Evolutionary conservation across 2,888 invertebrate species (phyloP).

Genomic region (Eristalis intricaria): DNA sequence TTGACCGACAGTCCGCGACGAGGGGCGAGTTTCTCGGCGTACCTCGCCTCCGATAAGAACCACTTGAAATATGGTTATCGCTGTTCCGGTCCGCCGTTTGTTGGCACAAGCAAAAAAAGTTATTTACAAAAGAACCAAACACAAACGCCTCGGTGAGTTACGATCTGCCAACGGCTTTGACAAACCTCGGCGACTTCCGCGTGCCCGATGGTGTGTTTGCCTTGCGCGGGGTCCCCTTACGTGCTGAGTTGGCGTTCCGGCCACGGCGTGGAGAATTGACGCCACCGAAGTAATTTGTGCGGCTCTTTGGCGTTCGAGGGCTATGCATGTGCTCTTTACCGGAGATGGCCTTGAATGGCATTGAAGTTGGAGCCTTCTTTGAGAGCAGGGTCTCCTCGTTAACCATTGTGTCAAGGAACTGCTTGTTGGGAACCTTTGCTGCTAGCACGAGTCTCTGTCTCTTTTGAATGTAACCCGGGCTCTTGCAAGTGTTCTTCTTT

Average conservation of each 20-base stretch:
- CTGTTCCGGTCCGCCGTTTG: neutral
- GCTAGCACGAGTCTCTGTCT: slow-evolving; percentile 54
- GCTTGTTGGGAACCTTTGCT: slow-evolving; percentile 57
- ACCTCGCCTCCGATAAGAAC: neutral
- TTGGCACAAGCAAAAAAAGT: neutral
- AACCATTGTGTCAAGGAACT: slow-evolving; percentile 63
- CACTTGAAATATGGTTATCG: neutral
- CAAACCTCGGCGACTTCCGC: slow-evolving; percentile 38
- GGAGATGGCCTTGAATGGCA: slow-evolving; percentile 43
- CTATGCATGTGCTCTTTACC: slow-evolving; percentile 41
- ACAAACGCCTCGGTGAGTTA: neutral
- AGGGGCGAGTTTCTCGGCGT: neutral
- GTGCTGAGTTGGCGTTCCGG: slow-evolving; percentile 43
- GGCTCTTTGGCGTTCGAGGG: slow-evolving; percentile 58
- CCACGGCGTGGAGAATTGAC: slow-evolving; percentile 61
- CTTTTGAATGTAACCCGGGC: slow-evolving; percentile 72
- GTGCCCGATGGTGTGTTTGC: slow-evolving; percentile 28
- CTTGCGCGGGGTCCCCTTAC: slow-evolving; percentile 30
- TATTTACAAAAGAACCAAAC: neutral
- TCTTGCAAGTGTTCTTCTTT: slow-evolving; percentile 71
- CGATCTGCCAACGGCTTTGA: slow-evolving; percentile 1
- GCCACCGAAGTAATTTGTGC: slow-evolving; percentile 51
- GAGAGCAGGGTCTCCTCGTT: slow-evolving; percentile 56
- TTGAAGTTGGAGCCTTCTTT: slow-evolving; percentile 25
- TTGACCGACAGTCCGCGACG: neutral